A percentile compares a stretch with the other conserved stretches of the same genome.
phyloP scores from a whole-genome alignment of 1,140 invertebrate genomes.

The Bombyx mori region ASM3026992v2 NC_085109.1:8287001-8287500 shows the following conservation, averaged over 20 bases:
- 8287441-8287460: slow-evolving; percentile 71
- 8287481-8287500: slow-evolving; percentile 61
- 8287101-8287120: slow-evolving; percentile 2
- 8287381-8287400: slow-evolving; percentile 17
- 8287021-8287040: neutral
- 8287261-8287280: slow-evolving; percentile 74
- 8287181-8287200: slow-evolving; percentile 74
- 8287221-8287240: slow-evolving; percentile 68
- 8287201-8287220: slow-evolving; percentile 72
- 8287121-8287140: slow-evolving; percentile 6
- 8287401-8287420: slow-evolving; percentile 43
- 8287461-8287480: slow-evolving; percentile 63
- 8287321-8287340: slow-evolving; percentile 71
- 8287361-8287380: slow-evolving; percentile 37
- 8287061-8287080: slow-evolving; percentile 1
- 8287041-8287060: slow-evolving; percentile 1
- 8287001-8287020: too few species aligned
- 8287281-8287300: slow-evolving; percentile 68
- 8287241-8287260: slow-evolving; percentile 71
- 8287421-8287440: slow-evolving; percentile 57
- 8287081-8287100: neutral
- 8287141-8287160: slow-evolving; percentile 7
- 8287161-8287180: slow-evolving; percentile 54
- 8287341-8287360: slow-evolving; percentile 62
- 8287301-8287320: slow-evolving; percentile 61